Conservation (phyloP, 92 coral and sea anemone genomes). For the Scolanthus callimorphus region DNA sequence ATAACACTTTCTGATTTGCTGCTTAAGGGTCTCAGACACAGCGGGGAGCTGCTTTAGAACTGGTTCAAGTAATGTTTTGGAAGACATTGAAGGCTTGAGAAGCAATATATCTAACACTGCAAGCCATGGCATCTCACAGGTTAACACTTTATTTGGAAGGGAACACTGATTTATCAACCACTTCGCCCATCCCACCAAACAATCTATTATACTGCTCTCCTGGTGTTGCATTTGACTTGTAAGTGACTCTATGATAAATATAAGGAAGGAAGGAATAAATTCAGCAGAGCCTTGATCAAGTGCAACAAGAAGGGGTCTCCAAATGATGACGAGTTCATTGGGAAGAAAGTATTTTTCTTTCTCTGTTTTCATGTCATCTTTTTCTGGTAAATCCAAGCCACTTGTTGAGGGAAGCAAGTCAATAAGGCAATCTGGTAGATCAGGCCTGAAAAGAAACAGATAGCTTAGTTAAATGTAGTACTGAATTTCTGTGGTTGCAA, state of each 20-base stretch:
- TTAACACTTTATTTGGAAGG: neutral
- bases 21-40: constrained; percentile 20
- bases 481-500: too few relatives aligned
- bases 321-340: constrained; percentile 27
- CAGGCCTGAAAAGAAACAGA: too few relatives aligned
- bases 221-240: neutral
- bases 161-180: constrained; percentile 18
- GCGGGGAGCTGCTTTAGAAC: constrained; percentile 47
- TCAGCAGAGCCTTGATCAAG: constrained; percentile 57
- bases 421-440: too few relatives aligned
- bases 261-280: constrained; percentile 48
- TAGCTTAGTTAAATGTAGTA: too few relatives aligned
- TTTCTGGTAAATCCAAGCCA: too few relatives aligned
- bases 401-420: too few relatives aligned
- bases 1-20: constrained; percentile 34
- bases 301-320: constrained; percentile 72
- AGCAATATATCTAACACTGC: constrained; percentile 54
- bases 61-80: constrained; percentile 19
- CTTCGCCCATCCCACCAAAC: constrained; percentile 25
- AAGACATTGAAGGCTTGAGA: constrained; percentile 26
- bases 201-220: too few relatives aligned
- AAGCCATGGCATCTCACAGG: constrained; percentile 46
- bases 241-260: constrained; percentile 26
- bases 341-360: constrained; percentile 17
- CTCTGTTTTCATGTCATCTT: too few relatives aligned